Conservation (phyloP, 2,888 invertebrate species). For the Eristalinus sepulchralis region DNA sequence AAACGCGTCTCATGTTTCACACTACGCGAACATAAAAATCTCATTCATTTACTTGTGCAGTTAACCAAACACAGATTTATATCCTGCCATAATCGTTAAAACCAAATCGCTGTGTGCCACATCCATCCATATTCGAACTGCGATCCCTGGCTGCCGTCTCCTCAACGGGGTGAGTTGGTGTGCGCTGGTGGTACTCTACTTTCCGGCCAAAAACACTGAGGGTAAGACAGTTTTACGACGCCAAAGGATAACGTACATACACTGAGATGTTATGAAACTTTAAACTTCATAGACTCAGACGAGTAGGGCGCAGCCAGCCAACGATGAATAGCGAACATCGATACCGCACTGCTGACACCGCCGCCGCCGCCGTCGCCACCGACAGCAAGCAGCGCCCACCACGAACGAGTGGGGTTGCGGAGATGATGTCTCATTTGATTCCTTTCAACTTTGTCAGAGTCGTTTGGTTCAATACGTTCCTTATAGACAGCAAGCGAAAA, state of each 20-base stretch:
- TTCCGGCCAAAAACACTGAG: constrained; percentile 48
- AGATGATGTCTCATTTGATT: constrained; percentile 71
- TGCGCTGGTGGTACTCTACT: constrained; percentile 7
- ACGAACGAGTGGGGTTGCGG: constrained; percentile 42
- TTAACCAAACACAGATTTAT: constrained; percentile 72
- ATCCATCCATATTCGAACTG: constrained; percentile 62
- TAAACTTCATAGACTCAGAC: constrained; percentile 55
- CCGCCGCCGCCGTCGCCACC: not conserved
- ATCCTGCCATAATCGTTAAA: constrained; percentile 71
- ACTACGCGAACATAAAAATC: constrained; percentile 70
- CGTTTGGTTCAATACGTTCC: constrained; percentile 65
- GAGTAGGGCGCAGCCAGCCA: constrained; percentile 16
- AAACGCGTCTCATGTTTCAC: constrained; percentile 68
- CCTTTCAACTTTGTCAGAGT: constrained; percentile 71
- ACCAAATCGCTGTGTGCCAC: constrained; percentile 67
- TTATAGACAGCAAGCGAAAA: constrained; percentile 67
- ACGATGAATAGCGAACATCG: constrained; percentile 28
- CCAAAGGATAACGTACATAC: constrained; percentile 42
- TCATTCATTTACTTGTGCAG: constrained; percentile 71
- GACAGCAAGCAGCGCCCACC: not conserved
- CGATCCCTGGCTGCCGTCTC: not conserved
- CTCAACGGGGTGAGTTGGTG: not conserved
- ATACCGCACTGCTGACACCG: not conserved
- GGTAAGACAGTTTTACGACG: constrained; percentile 58
- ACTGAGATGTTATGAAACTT: constrained; percentile 68